Evolutionary conservation across 1,140 invertebrate genomes (phyloP).

Genomic region (Heterodera carotae): DNA sequence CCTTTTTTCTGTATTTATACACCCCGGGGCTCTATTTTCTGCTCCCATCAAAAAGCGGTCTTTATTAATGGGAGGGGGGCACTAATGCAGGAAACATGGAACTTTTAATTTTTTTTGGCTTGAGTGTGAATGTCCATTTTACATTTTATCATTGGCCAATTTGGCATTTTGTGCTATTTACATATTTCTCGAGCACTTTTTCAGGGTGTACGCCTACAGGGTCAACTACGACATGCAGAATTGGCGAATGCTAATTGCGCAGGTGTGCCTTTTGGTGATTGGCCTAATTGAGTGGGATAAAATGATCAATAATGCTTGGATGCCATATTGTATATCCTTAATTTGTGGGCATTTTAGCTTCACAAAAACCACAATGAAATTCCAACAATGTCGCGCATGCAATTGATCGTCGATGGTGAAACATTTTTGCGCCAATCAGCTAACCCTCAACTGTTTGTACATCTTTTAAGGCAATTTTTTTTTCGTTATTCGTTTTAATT

Average conservation of each 20-base stretch:
- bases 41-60: too few relatives aligned
- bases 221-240: constrained; percentile 63
- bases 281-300: too few relatives aligned
- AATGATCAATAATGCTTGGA: background rate
- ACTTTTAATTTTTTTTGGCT: too few relatives aligned
- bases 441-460: constrained; percentile 59
- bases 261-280: constrained; percentile 47
- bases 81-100: too few relatives aligned
- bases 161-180: too few relatives aligned
- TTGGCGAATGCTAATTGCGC: constrained; percentile 60
- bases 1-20: constrained; percentile 42
- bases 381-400: constrained; percentile 60
- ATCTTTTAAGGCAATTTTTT: constrained; percentile 51
- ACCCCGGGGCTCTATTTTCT: too few relatives aligned
- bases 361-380: constrained; percentile 59
- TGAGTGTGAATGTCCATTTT: too few relatives aligned
- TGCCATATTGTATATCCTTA: constrained; percentile 15
- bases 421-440: constrained; percentile 58
- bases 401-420: constrained; percentile 61
- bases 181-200: constrained; percentile 47
- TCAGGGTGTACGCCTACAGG: constrained; percentile 49
- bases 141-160: too few relatives aligned
- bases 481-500: too few relatives aligned
- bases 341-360: constrained; percentile 42
- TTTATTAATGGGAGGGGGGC: too few relatives aligned